These are phyloP conservation scores for Prenolepis imparis DNA, from an alignment of 2,888 invertebrate species.

Conservation along the genomic window DNA sequence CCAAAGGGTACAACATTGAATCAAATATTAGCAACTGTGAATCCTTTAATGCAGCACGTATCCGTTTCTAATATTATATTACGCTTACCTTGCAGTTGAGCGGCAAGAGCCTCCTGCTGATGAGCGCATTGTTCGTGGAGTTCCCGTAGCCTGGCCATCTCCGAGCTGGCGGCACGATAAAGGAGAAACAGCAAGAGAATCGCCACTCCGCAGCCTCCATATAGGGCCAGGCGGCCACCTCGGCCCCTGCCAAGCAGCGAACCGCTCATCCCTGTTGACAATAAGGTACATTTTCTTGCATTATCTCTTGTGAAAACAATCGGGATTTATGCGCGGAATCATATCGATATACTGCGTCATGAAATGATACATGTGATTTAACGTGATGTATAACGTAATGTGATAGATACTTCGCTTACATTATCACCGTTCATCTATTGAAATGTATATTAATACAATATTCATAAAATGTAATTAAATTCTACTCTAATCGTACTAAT, in stretches of 20 bases:
- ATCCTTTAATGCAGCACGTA: background rate
- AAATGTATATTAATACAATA: background rate
- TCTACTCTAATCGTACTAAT: background rate
- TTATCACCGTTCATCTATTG: background rate
- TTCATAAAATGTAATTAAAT: background rate
- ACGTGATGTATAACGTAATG: background rate
- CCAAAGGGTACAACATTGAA: background rate
- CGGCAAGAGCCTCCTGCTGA: slow-evolving; percentile 83
- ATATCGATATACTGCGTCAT: background rate
- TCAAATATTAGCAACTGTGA: background rate
- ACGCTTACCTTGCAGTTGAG: slow-evolving; percentile 83
- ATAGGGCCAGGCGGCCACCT: slow-evolving; percentile 83
- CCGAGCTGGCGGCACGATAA: slow-evolving; percentile 82
- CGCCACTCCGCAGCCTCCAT: slow-evolving; percentile 78
- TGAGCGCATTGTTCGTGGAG: slow-evolving; percentile 82
- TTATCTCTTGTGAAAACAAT: background rate
- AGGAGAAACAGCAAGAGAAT: slow-evolving; percentile 80
- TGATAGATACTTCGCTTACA: background rate
- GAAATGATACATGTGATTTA: background rate
- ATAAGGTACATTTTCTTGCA: background rate
- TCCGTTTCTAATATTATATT: background rate
- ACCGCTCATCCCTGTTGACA: slow-evolving; percentile 83
- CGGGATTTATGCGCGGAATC: background rate
- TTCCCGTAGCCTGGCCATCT: slow-evolving; percentile 83
- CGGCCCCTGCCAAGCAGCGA: slow-evolving; percentile 85